Conservation (phyloP, 2,888 invertebrate genomes). For the Himalopsyche japonica region DNA sequence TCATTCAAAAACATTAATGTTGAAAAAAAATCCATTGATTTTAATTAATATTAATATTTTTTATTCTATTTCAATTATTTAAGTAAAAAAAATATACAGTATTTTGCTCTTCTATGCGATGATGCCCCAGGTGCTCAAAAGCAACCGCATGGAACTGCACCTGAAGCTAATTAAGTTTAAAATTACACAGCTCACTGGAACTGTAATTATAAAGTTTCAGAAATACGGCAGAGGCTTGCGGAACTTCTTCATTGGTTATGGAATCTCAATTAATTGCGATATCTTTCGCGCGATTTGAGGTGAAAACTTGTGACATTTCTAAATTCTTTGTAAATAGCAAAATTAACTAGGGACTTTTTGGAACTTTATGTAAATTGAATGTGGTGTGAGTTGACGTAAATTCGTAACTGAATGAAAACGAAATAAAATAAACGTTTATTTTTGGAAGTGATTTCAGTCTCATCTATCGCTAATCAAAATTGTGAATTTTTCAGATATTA, state of each 20-base stretch:
- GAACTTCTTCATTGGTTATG: constrained; percentile 14
- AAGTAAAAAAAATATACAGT: background rate
- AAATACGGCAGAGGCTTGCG: background rate
- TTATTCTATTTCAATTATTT: too few species aligned
- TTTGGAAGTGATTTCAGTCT: too few species aligned
- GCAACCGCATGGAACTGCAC: constrained; percentile 12
- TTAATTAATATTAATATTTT: too few species aligned
- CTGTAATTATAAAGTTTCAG: constrained; percentile 31
- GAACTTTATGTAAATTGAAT: background rate
- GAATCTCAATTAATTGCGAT: constrained; percentile 23
- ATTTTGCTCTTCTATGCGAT: background rate
- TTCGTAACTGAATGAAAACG: too few species aligned
- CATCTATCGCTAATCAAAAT: too few species aligned
- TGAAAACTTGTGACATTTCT: background rate
- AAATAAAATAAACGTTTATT: too few species aligned
- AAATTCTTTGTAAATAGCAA: background rate
- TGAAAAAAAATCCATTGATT: too few species aligned
- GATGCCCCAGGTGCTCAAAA: background rate
- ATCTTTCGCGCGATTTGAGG: background rate
- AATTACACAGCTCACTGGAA: constrained; percentile 17
- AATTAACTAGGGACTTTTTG: background rate
- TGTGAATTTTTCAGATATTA: too few species aligned
- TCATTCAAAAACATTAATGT: too few species aligned
- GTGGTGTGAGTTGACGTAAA: too few species aligned
- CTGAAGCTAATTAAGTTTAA: constrained; percentile 29